phyloP scores from a whole-genome alignment of 2,888 invertebrate species.

The Protula sp. region DNA sequence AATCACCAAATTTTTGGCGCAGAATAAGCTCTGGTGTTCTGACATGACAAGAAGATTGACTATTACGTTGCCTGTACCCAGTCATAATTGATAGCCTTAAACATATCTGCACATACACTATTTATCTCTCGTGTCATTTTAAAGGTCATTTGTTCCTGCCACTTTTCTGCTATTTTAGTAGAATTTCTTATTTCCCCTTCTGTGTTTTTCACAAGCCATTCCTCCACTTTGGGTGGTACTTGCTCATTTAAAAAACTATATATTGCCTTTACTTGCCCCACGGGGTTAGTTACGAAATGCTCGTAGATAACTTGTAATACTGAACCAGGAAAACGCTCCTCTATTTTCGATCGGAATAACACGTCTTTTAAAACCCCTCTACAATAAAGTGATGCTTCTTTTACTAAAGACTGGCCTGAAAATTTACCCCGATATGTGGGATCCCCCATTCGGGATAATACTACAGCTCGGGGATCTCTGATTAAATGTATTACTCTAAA shows the following conservation, averaged over 20 bases:
- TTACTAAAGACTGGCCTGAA: background rate
- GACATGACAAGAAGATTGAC: no score
- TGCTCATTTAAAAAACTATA: background rate
- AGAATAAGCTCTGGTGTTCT: no score
- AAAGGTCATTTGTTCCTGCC: background rate
- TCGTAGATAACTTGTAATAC: background rate
- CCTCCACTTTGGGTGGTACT: background rate
- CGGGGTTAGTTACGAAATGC: background rate
- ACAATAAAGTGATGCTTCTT: background rate
- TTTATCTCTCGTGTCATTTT: background rate
- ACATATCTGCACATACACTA: background rate
- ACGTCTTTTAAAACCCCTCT: background rate
- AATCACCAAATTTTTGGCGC: no score
- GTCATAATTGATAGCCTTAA: background rate
- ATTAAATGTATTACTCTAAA: background rate
- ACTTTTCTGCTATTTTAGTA: background rate
- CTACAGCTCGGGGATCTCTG: background rate
- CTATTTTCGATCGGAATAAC: background rate
- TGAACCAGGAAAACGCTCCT: background rate
- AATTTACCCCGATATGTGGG: background rate
- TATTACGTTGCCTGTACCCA: no score
- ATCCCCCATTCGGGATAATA: background rate
- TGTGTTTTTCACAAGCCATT: background rate
- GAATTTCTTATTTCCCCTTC: background rate
- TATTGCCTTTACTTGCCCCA: background rate